Conservation (phyloP, 2,113 vertebrate species). For the Sterrhoptilus dennistouni region DNA sequence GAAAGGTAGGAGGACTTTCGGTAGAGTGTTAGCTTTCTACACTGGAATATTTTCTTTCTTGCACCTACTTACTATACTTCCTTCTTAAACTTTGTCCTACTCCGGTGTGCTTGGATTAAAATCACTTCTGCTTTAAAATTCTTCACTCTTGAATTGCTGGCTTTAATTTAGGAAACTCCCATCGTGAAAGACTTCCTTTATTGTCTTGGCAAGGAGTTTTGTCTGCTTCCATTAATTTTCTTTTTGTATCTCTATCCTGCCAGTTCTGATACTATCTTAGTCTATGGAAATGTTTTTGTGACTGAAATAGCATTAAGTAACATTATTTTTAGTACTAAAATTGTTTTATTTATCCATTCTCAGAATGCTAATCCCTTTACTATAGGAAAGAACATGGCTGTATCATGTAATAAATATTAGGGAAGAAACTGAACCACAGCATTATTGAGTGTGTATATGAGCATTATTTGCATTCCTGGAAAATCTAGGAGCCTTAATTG, state of each 20-base stretch:
- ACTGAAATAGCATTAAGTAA: not conserved
- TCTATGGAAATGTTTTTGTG: not conserved
- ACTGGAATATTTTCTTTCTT: not conserved
- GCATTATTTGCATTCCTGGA: not conserved
- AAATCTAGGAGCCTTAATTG: not conserved
- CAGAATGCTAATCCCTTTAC: not conserved
- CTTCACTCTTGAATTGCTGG: not conserved
- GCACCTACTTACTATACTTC: not conserved
- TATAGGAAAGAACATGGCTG: not conserved
- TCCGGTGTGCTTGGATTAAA: not conserved
- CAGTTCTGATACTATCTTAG: slow-evolving; percentile 10
- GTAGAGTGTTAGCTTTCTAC: not conserved
- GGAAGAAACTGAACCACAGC: not conserved
- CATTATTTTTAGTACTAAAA: not conserved
- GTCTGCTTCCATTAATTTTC: slow-evolving; percentile 37
- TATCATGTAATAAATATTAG: not conserved
- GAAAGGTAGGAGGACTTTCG: not conserved
- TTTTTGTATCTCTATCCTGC: slow-evolving; percentile 1
- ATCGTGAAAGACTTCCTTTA: slow-evolving; percentile 35
- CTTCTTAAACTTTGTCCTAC: not conserved
- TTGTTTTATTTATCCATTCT: not conserved
- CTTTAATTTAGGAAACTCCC: slow-evolving; percentile 23
- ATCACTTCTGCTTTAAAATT: not conserved
- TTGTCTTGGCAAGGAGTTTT: slow-evolving; percentile 32
- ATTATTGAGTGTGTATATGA: not conserved